Evolutionary conservation across 92 coral and sea anemone genomes (phyloP).

Genomic region (Porites evermanni): DNA sequence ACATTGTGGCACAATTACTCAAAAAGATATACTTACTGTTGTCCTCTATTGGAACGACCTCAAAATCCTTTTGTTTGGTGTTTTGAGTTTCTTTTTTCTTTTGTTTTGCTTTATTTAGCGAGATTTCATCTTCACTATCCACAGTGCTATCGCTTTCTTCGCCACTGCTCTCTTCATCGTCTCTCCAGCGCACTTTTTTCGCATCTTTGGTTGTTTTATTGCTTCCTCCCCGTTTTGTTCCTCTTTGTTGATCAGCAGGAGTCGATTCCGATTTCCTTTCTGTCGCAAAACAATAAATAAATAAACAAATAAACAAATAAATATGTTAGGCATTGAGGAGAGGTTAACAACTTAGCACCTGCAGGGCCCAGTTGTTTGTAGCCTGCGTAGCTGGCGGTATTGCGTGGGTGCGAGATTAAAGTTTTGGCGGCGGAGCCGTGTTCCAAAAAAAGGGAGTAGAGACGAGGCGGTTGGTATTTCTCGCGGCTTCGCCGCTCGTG

Average conservation of each 20-base stretch:
- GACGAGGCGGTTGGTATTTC: too few relatives aligned
- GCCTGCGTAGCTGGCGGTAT: too few relatives aligned
- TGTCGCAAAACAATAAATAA: background rate
- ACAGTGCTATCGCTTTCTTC: constrained; percentile 69
- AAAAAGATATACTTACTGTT: constrained; percentile 18
- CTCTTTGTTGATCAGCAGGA: background rate
- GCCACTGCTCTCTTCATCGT: constrained; percentile 43
- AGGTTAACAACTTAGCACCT: too few relatives aligned
- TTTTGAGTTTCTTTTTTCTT: constrained; percentile 27
- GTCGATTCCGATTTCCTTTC: constrained; percentile 23
- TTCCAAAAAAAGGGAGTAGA: too few relatives aligned
- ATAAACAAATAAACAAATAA: too few relatives aligned
- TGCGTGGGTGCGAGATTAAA: too few relatives aligned
- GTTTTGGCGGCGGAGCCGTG: too few relatives aligned
- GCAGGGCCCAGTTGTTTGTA: too few relatives aligned
- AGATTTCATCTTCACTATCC: constrained; percentile 84
- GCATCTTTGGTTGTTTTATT: background rate
- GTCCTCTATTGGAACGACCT: constrained; percentile 83
- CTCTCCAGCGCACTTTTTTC: constrained; percentile 33
- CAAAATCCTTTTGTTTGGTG: constrained; percentile 71
- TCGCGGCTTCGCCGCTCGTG: too few relatives aligned
- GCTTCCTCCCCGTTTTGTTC: constrained; percentile 13
- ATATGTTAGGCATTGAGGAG: too few relatives aligned
- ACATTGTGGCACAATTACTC: background rate
- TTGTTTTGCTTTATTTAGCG: constrained; percentile 37